Base-by-base conservation (phyloP, 2,888 invertebrate genomes). In the Zygothrica quintamaculata region DNA sequence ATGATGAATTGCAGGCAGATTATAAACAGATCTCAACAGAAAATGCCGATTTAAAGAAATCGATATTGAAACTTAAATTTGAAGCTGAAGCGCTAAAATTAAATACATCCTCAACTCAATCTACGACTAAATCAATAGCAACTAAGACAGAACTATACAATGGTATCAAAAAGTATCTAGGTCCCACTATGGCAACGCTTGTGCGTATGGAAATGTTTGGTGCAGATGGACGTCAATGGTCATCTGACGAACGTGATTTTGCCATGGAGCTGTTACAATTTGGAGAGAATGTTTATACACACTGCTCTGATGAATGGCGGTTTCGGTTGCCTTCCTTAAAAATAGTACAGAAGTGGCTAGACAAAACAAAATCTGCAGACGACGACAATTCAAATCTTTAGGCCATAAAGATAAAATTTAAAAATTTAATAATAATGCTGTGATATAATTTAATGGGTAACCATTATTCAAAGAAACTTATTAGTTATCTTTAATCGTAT, bases 171-270 rank as follows among this genome's bases (percentile, higher is more conserved):
- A 90, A 89, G 52, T 91, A 91, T 65, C 58, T 91, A 11, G 86
- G 87, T 11, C 80, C 89, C 1, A 87, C 90, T 4, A 90, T 91
- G 90, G 78, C 84, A 0, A 77, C 91, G 0, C 60, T 91, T n/a
- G 71, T 91, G 3, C 88, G 91, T 6, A 91, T 91, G 90, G 91
- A 91, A 81, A 89, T 91, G 87, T 91, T 91, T 65, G 89, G 89
- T 0, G 80, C 73, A 18, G 71, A 85, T 0, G 91, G 91, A 6
- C 88, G 91, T 4, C 65, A 71, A 9, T 91, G 90, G 89, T 89
- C 89, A 58, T 59, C 75, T 0, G 91, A 91, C 59, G 91, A 91
- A 65, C 88, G 82, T n/a, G 78, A 80, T 1, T 85, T 87, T 18
- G 73, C 89, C 1, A 67, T 80, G 7, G 91, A 91, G 42, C 44